Evolutionary conservation across 1,140 invertebrate species (phyloP).

Genomic region (Brachionus calyciflorus): DNA sequence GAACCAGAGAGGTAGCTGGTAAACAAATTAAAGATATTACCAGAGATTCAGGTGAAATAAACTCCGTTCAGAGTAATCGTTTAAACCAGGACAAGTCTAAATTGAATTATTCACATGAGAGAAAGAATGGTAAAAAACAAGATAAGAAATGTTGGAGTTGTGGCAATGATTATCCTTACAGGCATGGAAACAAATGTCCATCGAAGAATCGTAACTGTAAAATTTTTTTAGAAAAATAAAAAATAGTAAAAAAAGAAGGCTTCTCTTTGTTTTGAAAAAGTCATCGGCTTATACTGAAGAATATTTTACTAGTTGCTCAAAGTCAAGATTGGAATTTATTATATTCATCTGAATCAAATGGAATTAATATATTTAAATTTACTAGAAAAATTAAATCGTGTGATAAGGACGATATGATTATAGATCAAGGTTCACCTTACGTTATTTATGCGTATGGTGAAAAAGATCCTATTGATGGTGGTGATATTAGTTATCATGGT

Average conservation of each 20-base stretch:
- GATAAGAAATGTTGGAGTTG: too few relatives aligned
- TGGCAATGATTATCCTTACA: too few relatives aligned
- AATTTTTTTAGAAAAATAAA: too few relatives aligned
- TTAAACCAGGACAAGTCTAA: neutral
- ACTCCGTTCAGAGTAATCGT: neutral
- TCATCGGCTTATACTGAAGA: too few relatives aligned
- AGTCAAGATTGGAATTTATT: constrained; percentile 42
- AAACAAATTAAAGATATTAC: neutral
- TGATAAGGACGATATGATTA: constrained; percentile 26
- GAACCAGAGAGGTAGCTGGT: neutral
- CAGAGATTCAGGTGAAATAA: neutral
- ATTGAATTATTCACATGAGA: too few relatives aligned
- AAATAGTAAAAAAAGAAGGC: too few relatives aligned
- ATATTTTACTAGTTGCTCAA: too few relatives aligned
- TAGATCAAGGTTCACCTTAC: constrained; percentile 39
- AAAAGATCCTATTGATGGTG: neutral
- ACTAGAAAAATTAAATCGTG: constrained; percentile 31
- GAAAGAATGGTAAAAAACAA: too few relatives aligned
- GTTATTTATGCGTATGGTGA: constrained; percentile 44
- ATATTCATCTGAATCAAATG: constrained; percentile 36
- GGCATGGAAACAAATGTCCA: neutral
- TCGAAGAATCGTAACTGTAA: neutral
- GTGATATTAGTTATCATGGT: constrained; percentile 42
- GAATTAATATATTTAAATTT: constrained; percentile 46
- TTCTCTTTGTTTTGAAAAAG: too few relatives aligned